Conservation (phyloP, 1,140 invertebrate species). For the Littorina saxatilis region DNA sequence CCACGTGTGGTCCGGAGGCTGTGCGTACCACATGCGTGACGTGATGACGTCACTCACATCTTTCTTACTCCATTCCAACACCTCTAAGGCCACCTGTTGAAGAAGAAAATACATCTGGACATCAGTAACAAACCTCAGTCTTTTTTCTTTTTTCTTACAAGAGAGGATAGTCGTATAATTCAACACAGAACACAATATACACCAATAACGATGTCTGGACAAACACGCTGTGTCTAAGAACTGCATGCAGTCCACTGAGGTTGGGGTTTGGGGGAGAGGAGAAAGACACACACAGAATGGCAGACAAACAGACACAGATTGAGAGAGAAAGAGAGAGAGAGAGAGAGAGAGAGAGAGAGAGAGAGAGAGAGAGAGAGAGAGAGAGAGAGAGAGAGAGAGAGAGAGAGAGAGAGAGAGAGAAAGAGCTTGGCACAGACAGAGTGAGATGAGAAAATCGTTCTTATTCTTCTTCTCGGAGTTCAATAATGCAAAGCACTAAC, state of each 20-base stretch:
- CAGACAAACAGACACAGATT: too few relatives aligned
- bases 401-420: background rate
- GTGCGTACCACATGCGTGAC: constrained; percentile 89
- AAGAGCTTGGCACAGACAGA: background rate
- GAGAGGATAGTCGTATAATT: background rate
- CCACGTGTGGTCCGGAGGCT: constrained; percentile 91
- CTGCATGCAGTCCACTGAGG: too few relatives aligned
- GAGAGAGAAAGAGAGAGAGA: background rate
- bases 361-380: constrained; percentile 5
- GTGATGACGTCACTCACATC: constrained; percentile 92
- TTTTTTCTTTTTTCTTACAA: background rate
- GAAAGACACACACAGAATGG: too few relatives aligned
- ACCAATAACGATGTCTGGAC: background rate
- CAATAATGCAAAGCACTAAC: too few relatives aligned
- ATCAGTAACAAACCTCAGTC: background rate
- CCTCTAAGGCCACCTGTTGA: constrained; percentile 91
- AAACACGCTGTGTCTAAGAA: too few relatives aligned
- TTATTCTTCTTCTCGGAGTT: too few relatives aligned
- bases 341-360: constrained; percentile 10
- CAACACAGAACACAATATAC: background rate
- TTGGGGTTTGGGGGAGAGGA: too few relatives aligned
- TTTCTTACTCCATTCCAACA: constrained; percentile 91
- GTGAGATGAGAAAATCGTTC: too few relatives aligned
- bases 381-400: constrained; percentile 10
- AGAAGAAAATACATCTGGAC: too few relatives aligned